phyloP scores from a whole-genome alignment of 2,888 invertebrate genomes.

The Zaprionus bogoriensis region DNA sequence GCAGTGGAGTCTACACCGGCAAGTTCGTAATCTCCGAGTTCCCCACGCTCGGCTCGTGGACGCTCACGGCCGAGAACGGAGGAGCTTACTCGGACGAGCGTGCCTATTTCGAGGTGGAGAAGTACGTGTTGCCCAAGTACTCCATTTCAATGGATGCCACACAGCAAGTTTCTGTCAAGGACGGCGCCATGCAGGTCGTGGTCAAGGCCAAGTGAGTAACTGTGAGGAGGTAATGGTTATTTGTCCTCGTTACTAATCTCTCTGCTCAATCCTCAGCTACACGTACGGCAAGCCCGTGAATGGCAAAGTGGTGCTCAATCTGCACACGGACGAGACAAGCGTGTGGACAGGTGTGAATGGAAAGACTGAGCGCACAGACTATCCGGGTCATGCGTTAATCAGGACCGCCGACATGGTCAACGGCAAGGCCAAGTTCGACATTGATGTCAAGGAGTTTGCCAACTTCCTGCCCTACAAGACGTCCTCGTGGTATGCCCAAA shows the following conservation, averaged over 20 bases:
- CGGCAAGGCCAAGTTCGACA: constrained; percentile 79
- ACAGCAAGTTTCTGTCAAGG: constrained; percentile 91
- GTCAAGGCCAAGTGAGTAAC: constrained; percentile 83
- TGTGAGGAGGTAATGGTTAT: neutral
- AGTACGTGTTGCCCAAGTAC: constrained; percentile 96
- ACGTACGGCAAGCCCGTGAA: constrained; percentile 90
- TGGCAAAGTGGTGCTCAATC: constrained; percentile 92
- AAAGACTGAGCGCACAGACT: constrained; percentile 14
- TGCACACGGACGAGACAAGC: constrained; percentile 86
- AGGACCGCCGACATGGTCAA: constrained; percentile 72
- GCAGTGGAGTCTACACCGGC: constrained; percentile 86
- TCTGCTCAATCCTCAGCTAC: constrained; percentile 84
- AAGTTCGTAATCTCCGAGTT: constrained; percentile 89
- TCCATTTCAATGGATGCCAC: constrained; percentile 92
- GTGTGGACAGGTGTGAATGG: constrained; percentile 32
- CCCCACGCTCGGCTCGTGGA: constrained; percentile 95
- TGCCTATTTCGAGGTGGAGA: constrained; percentile 87
- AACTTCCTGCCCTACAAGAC: constrained; percentile 51
- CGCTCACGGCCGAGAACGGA: constrained; percentile 80
- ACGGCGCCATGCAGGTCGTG: constrained; percentile 90
- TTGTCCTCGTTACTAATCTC: neutral
- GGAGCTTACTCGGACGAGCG: constrained; percentile 54
- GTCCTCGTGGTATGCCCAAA: constrained; percentile 65
- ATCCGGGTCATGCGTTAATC: constrained; percentile 57
- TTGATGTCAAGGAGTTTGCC: constrained; percentile 74